Percentiles rank a stretch among this genome's conserved stretches.
phyloP scores from a whole-genome alignment of 2,888 invertebrate genomes.

The Mechanitis messenoides region DNA sequence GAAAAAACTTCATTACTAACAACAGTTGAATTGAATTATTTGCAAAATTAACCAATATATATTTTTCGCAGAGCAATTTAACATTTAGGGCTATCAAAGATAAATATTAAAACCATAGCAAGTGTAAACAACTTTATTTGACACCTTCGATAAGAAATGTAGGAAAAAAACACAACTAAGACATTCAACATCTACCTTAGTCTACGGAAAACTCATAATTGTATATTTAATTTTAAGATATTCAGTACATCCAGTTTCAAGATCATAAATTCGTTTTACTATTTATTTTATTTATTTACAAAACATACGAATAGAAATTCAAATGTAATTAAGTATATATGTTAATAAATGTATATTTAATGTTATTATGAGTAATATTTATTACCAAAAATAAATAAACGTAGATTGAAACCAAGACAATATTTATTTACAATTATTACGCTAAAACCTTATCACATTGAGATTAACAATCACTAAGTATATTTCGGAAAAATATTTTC shows the following conservation, averaged over 20 bases:
- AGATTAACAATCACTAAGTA: constrained; percentile 38
- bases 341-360: not conserved
- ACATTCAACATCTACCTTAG: not conserved
- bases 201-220: constrained; percentile 12
- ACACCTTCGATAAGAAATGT: constrained; percentile 21
- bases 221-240: constrained; percentile 16
- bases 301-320: not conserved
- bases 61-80: not conserved
- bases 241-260: constrained; percentile 6
- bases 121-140: constrained; percentile 24
- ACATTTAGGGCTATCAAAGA: not conserved
- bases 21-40: too few species aligned
- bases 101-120: constrained; percentile 4
- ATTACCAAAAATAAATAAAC: constrained; percentile 31
- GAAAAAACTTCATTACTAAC: too few species aligned
- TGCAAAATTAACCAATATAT: too few species aligned
- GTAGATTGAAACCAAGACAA: constrained; percentile 36
- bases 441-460: constrained; percentile 49
- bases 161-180: constrained; percentile 11
- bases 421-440: constrained; percentile 51
- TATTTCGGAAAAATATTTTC: constrained; percentile 25
- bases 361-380: constrained; percentile 26
- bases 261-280: constrained; percentile 4
- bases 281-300: constrained; percentile 2
- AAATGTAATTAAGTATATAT: not conserved